These are phyloP conservation scores for Caenorhabditis tropicalis DNA, from an alignment of 1,140 invertebrate genomes.

Conservation along the genomic window DNA sequence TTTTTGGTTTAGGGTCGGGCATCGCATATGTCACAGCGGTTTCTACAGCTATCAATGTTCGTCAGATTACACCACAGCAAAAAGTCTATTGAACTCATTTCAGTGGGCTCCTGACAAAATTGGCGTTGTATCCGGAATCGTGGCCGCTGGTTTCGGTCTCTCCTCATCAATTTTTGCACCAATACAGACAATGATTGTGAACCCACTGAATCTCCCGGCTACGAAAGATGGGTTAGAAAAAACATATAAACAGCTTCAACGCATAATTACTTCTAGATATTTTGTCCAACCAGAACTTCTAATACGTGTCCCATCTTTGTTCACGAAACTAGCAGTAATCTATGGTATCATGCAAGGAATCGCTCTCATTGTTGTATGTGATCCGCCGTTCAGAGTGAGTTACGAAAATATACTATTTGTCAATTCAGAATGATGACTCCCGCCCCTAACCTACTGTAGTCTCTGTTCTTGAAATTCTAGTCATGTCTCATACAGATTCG, in stretches of 20 bases:
- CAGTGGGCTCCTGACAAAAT: slow-evolving; percentile 69
- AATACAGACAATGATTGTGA: slow-evolving; percentile 67
- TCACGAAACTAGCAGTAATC: slow-evolving; percentile 62
- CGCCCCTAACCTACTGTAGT: too few species aligned
- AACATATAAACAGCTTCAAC: too few species aligned
- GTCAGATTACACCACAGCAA: neutral
- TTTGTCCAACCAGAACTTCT: slow-evolving; percentile 62
- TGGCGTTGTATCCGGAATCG: slow-evolving; percentile 65
- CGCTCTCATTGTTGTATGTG: slow-evolving; percentile 68
- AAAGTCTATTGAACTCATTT: neutral
- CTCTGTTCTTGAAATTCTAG: too few species aligned
- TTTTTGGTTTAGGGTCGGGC: slow-evolving; percentile 70
- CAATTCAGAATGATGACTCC: too few species aligned
- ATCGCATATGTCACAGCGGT: slow-evolving; percentile 71
- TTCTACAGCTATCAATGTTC: slow-evolving; percentile 68
- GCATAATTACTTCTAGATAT: slow-evolving; percentile 60
- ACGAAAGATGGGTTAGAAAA: slow-evolving; percentile 64
- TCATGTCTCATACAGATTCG: slow-evolving; percentile 37
- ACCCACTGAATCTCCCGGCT: slow-evolving; percentile 65
- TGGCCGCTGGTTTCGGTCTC: slow-evolving; percentile 71
- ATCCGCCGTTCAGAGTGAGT: slow-evolving; percentile 63
- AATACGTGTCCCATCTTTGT: slow-evolving; percentile 63
- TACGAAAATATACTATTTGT: too few species aligned
- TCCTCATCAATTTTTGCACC: slow-evolving; percentile 71
- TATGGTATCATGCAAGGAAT: slow-evolving; percentile 68